phyloP scores from a whole-genome alignment of 1,140 invertebrate genomes.

The Amphibalanus amphitrite region DNA sequence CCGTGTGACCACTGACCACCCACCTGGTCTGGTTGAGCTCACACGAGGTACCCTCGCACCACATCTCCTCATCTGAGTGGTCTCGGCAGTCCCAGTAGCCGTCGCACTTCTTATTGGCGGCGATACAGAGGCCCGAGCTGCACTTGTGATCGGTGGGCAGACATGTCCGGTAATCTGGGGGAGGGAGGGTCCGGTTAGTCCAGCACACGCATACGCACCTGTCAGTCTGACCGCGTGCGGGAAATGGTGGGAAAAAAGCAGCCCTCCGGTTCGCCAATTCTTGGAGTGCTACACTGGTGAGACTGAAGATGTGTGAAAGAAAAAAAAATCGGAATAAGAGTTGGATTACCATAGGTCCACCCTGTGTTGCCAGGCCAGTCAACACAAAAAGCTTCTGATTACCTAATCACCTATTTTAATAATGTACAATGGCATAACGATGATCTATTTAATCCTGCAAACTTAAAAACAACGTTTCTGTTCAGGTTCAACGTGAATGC shows the following conservation, averaged over 20 bases:
- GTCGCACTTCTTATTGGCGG: slow-evolving; percentile 59
- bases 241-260: background rate
- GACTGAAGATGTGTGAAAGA: background rate
- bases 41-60: slow-evolving; percentile 27
- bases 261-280: background rate
- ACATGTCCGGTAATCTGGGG: slow-evolving; percentile 65
- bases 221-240: background rate
- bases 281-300: background rate
- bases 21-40: slow-evolving; percentile 55
- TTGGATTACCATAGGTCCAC: too few relatives aligned
- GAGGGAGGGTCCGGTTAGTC: slow-evolving; percentile 4
- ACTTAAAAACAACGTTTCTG: too few relatives aligned
- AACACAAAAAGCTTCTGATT: too few relatives aligned
- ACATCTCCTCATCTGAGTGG: slow-evolving; percentile 73
- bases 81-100: slow-evolving; percentile 74
- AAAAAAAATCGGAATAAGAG: too few relatives aligned
- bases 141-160: slow-evolving; percentile 65
- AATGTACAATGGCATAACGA: too few relatives aligned
- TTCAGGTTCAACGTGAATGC: too few relatives aligned
- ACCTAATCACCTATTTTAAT: too few relatives aligned
- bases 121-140: slow-evolving; percentile 59
- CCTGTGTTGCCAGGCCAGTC: too few relatives aligned
- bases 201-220: background rate
- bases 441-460: too few relatives aligned
- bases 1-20: too few relatives aligned